Conservation (phyloP, 2,113 vertebrate genomes). For the Naja naja region DNA sequence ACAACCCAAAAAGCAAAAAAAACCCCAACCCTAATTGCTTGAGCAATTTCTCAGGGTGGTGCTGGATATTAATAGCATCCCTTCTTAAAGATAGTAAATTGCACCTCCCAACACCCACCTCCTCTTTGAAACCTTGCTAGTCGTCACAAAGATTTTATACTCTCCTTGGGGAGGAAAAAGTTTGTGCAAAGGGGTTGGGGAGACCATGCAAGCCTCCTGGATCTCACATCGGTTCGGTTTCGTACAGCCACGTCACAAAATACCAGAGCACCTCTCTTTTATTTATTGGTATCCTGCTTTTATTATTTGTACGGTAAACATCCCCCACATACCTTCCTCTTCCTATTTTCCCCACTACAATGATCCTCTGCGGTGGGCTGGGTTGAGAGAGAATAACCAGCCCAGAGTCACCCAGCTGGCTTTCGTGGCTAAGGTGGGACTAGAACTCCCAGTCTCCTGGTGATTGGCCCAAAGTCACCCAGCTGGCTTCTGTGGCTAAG, state of each 20-base stretch:
- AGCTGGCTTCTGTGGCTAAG: too few species aligned
- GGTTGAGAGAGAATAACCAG: too few species aligned
- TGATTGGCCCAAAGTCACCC: too few species aligned
- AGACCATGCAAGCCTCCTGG: fast-evolving
- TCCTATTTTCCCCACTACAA: too few species aligned
- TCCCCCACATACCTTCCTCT: too few species aligned
- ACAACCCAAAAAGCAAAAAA: too few species aligned
- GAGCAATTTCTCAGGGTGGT: neutral
- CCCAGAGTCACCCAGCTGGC: too few species aligned
- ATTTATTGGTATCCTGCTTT: too few species aligned
- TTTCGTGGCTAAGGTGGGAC: too few species aligned
- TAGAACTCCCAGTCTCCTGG: too few species aligned
- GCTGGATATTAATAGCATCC: neutral
- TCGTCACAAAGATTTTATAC: neutral
- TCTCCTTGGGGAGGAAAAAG: neutral
- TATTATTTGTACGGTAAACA: too few species aligned
- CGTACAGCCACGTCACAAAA: neutral
- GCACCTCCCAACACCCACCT: neutral
- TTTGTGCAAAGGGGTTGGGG: fast-evolving
- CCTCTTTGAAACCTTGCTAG: neutral
- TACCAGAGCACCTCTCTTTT: neutral
- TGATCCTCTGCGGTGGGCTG: too few species aligned
- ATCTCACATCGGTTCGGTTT: neutral
- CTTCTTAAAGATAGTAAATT: neutral
- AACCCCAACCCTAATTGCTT: neutral